These are phyloP conservation scores for Axinella damicornis DNA, from an alignment of 37 sponge, comb jelly and placozoan genomes.

Conservation along the genomic window DNA sequence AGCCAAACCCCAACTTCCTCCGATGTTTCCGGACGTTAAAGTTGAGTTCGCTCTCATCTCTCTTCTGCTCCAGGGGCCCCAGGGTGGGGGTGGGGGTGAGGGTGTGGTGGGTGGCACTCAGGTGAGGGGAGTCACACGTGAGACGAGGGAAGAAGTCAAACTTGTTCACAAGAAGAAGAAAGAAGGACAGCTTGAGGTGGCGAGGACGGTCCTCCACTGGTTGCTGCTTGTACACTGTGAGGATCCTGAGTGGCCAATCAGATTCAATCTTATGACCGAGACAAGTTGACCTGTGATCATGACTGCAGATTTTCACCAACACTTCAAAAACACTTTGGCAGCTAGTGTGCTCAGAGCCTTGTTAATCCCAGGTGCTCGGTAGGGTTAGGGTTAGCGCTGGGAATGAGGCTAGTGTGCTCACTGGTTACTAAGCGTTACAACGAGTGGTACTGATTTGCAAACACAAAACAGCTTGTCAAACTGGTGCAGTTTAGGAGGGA, in stretches of 20 bases:
- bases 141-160: slow-evolving; percentile 60
- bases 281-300: too few relatives aligned
- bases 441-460: too few relatives aligned
- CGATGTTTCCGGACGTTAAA: slow-evolving; percentile 26
- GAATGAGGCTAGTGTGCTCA: too few relatives aligned
- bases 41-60: slow-evolving; percentile 37
- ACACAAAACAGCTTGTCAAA: too few relatives aligned
- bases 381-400: too few relatives aligned
- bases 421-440: too few relatives aligned
- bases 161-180: slow-evolving; percentile 63
- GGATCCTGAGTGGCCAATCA: neutral
- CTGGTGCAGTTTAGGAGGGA: too few relatives aligned
- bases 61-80: neutral
- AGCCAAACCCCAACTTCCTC: slow-evolving; percentile 36
- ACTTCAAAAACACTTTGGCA: too few relatives aligned
- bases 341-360: too few relatives aligned
- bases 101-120: slow-evolving; percentile 6
- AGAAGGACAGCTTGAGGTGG: slow-evolving; percentile 28
- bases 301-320: too few relatives aligned
- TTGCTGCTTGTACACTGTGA: slow-evolving; percentile 10
- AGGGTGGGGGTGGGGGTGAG: neutral
- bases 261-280: too few relatives aligned
- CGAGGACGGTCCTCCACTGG: neutral
- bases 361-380: too few relatives aligned
- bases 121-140: slow-evolving; percentile 10